These are phyloP conservation scores for Cylindroiulus punctatus DNA, from an alignment of 2,888 invertebrate genomes.

Conservation along the genomic window DNA sequence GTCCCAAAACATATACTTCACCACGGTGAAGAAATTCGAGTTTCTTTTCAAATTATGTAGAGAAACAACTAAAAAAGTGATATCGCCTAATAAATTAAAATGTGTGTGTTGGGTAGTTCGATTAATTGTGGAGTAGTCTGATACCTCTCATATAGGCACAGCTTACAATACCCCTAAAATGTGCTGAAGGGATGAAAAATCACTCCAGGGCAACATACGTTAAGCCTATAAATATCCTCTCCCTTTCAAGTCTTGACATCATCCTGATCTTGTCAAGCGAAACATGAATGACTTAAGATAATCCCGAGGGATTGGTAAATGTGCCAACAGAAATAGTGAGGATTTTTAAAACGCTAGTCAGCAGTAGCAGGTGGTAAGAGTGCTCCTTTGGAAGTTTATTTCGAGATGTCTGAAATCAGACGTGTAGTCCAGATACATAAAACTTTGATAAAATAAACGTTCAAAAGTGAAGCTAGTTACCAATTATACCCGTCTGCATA, in stretches of 20 bases:
- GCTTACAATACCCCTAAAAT: too few species aligned
- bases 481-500: too few species aligned
- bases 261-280: background rate
- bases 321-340: background rate
- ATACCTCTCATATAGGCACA: too few species aligned
- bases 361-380: background rate
- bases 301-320: background rate
- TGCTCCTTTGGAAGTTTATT: background rate
- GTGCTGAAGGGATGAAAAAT: background rate
- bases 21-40: too few species aligned
- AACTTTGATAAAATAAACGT: too few species aligned
- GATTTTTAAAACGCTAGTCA: background rate
- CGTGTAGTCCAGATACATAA: background rate
- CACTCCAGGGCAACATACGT: background rate
- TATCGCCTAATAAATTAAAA: too few species aligned
- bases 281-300: background rate
- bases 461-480: too few species aligned
- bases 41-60: too few species aligned
- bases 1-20: too few species aligned
- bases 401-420: background rate
- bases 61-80: too few species aligned
- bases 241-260: background rate
- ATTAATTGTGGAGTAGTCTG: too few species aligned
- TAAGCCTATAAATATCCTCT: constrained; percentile 13
- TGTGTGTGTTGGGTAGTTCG: too few species aligned